phyloP scores from a whole-genome alignment of 2,113 vertebrate genomes.

The zebrafish (Danio rerio) region GRCz12tu NC_133191.1:22909001-22909500 shows the following conservation, averaged over 20 bases:
- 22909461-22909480: conserved; percentile 89
- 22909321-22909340: conserved; percentile 95
- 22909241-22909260: conserved; percentile 97
- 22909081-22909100: too few species aligned
- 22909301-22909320: conserved; percentile 88
- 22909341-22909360: conserved; percentile 89
- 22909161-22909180: too few species aligned
- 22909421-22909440: conserved; percentile 91
- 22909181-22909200: too few species aligned
- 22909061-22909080: too few species aligned
- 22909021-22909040: too few species aligned
- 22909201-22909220: too few species aligned
- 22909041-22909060: too few species aligned
- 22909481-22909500: conserved; percentile 85
- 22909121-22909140: too few species aligned
- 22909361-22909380: conserved; percentile 72
- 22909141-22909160: too few species aligned
- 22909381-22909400: conserved; percentile 85
- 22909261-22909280: conserved; percentile 93
- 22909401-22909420: conserved; percentile 91
- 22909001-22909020: too few species aligned
- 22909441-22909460: conserved; percentile 92
- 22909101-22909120: too few species aligned
- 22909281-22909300: conserved; percentile 91
- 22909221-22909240: conserved; percentile 81